Evolutionary conservation across 2,113 vertebrate genomes (phyloP), one percentile per base, ranked within the genome.

Genomic region (Lates calcarifer): DNA sequence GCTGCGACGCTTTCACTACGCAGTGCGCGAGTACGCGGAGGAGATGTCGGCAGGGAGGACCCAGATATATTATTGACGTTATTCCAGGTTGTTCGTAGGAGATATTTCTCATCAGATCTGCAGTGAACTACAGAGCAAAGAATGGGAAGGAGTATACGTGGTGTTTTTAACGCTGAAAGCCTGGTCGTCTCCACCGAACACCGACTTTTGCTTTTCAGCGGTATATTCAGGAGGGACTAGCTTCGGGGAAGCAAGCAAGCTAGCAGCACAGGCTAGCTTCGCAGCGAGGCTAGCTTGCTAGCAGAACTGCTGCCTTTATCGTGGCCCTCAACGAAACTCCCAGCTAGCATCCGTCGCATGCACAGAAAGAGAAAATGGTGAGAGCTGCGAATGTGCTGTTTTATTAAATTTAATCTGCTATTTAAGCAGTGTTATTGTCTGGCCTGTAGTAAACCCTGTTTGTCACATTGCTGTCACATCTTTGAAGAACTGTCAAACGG

Each of bases 291-390:
- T 84, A 79, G 60, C 65, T 39, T 45, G 85, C 81, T 88, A 85
- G 74, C 78, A 17, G 35, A 29, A 64, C 79, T 41, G 72, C 87
- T 82, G 61, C 56, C 35, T 83, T 57, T 73, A 33, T 84, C 77
- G 85, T 79, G 78, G 84, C 74, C 89, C 77, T 11, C 67, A 57
- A 69, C 66, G 6, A 82, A 73, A 62, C 88, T 77, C 74, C 71
- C 62, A 57, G 45, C 77, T 81, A 64, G 51, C 77, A 57, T 69
- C 82, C 63, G 73, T 65, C 79, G 69, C 47, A 74, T 71, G 57
- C 77, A 83, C 84, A 79, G 39, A 41, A 35, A 43, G 81, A 60
- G 61, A 94, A 88, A 72, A 94, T 94, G 93, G 93, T 94, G 41
- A 91, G 87, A 12, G 6, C 9, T 22, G 37, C 31, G 22, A 0